These are phyloP conservation scores for Lophius piscatorius DNA, from an alignment of 2,113 vertebrate species.

Conservation along the genomic window DNA sequence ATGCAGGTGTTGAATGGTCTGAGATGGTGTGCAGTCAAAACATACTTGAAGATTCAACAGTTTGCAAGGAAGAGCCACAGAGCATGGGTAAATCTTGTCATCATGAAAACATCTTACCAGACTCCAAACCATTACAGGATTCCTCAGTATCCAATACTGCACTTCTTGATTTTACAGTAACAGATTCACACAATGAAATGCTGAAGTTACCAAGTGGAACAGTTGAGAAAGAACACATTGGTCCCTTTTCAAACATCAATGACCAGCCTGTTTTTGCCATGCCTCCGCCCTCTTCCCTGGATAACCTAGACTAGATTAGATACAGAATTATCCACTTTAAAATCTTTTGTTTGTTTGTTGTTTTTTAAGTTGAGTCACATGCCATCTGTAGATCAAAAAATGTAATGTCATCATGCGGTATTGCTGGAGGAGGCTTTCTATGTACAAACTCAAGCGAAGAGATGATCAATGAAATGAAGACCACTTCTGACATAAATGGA, in stretches of 20 bases:
- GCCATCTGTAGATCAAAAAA: constrained; percentile 41
- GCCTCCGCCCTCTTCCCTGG: constrained; percentile 2
- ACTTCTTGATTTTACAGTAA: neutral
- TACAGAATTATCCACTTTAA: neutral
- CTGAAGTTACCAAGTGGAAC: constrained; percentile 10
- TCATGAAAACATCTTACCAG: constrained; percentile 1
- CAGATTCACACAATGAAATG: constrained; percentile 1
- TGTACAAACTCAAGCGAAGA: constrained; percentile 23
- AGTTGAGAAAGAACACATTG: neutral
- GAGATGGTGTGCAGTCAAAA: neutral
- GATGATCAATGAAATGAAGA: constrained; percentile 12
- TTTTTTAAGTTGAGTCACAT: constrained; percentile 51
- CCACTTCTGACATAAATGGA: constrained; percentile 21
- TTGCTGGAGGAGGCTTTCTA: constrained; percentile 30
- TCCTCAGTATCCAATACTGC: neutral
- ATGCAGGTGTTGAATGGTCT: neutral
- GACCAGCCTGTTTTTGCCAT: constrained; percentile 15
- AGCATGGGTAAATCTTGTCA: neutral
- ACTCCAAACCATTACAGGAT: neutral
- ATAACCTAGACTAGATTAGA: constrained; percentile 15
- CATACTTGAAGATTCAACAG: neutral
- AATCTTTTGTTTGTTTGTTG: neutral
- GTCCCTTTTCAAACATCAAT: constrained; percentile 2
- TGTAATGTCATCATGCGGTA: constrained; percentile 34
- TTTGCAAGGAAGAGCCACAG: neutral